Evolutionary conservation across 2,888 invertebrate species (phyloP).

Genomic region (Phyto melanocephala): DNA sequence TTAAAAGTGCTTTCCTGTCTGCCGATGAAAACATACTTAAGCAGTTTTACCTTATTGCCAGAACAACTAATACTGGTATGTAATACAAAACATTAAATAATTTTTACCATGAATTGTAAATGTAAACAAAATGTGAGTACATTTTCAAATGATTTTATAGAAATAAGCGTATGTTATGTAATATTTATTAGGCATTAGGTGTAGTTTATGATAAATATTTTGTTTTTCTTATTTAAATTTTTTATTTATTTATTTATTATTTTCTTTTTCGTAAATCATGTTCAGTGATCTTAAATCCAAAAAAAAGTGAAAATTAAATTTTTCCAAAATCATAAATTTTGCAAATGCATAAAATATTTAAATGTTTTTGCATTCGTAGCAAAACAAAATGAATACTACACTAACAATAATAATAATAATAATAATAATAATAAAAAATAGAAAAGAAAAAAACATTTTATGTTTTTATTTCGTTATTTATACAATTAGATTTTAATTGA

Average conservation of each 20-base stretch:
- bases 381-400: slow-evolving; percentile 40
- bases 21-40: too few species aligned
- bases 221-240: slow-evolving; percentile 24
- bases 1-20: too few species aligned
- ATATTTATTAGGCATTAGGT: slow-evolving; percentile 45
- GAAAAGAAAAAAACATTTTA: slow-evolving; percentile 3
- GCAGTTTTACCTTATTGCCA: too few species aligned
- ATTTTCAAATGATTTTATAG: slow-evolving; percentile 54
- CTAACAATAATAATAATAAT: too few species aligned
- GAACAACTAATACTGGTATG: neutral
- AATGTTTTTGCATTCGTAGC: slow-evolving; percentile 38
- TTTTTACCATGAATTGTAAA: slow-evolving; percentile 5
- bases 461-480: slow-evolving; percentile 46
- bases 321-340: slow-evolving; percentile 36
- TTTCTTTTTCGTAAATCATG: slow-evolving; percentile 17
- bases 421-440: too few species aligned
- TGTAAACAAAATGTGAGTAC: slow-evolving; percentile 29
- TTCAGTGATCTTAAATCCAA: slow-evolving; percentile 34
- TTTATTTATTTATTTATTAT: slow-evolving; percentile 14
- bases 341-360: neutral
- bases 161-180: slow-evolving; percentile 43
- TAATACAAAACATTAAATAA: neutral
- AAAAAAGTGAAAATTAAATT: slow-evolving; percentile 39
- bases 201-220: slow-evolving; percentile 28
- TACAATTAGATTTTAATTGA: slow-evolving; percentile 57